Base-by-base conservation (phyloP, 2,888 invertebrate genomes). In the Panopea generosa region DNA sequence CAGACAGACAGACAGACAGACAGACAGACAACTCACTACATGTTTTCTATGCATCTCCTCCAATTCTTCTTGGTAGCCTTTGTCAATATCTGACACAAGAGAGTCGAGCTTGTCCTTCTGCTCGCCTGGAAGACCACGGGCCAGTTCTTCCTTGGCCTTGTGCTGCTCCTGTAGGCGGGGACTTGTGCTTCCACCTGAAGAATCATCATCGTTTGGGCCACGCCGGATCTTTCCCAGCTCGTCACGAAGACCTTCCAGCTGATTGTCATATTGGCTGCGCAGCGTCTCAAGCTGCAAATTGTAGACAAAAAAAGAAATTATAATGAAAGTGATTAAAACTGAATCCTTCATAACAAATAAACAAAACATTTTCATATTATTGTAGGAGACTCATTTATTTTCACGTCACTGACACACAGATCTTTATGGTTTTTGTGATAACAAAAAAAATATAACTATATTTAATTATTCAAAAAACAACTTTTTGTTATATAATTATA, bases 201-300 rank as follows among this genome's bases (percentile, higher is more conserved):
- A 69, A 55, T 50, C 66, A n/a, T 77, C 71, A 55, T 71, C 71
- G 24, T 59, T 38, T 11, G 59, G 57, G 16, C 45, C 53, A 18
- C 59, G 45, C 3, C 68, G 71, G 20, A 59, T 56, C 20, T 60
- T 70, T 20, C 84, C 86, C 56, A 90, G 79, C 65, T 90, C 87
- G 50, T 86, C 72, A 52, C 84, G 85, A 50, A 91, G 77, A 49
- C 78, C 71, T 18, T 85, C 84, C 52, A 91, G 81, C 82, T 90
- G 87, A 20, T 71, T 73, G 73, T 90, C 90, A 88, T 90, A 90
- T 80, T 90, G 86, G 50, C 74, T 72, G 49, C 83, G 84, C 57
- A 91, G 61, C 18, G 71, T 80, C 71, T 90, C 86, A 72, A 90
- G 75, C 89, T 90, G 83, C 2, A 82, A 77, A 62, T 52, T 62